These are phyloP conservation scores for Scrobipalpa atriplicella DNA, from an alignment of 2,888 invertebrate genomes.

Conservation along the genomic window DNA sequence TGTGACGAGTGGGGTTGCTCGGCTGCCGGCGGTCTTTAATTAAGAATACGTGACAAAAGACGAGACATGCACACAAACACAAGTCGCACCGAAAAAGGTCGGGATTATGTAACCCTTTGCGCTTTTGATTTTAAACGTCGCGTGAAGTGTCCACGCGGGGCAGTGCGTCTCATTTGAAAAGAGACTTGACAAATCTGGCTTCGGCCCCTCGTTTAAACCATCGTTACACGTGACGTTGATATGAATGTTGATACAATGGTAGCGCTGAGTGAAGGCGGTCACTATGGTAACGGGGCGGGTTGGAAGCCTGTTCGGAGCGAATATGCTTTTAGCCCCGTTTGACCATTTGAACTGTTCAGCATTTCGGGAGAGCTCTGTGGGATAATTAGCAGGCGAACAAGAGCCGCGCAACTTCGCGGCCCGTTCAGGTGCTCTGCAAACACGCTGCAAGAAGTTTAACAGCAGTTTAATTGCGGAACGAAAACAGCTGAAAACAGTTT, in stretches of 20 bases:
- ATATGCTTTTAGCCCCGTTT: slow-evolving; percentile 74
- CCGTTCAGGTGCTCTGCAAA: slow-evolving; percentile 80
- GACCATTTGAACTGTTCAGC: slow-evolving; percentile 75
- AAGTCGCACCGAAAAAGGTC: slow-evolving; percentile 77
- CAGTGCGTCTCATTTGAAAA: slow-evolving; percentile 74
- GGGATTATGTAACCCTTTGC: slow-evolving; percentile 81
- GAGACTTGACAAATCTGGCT: slow-evolving; percentile 81
- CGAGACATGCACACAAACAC: slow-evolving; percentile 78
- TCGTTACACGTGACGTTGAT: slow-evolving; percentile 71
- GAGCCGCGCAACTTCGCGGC: slow-evolving; percentile 71
- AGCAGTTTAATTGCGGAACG: slow-evolving; percentile 80
- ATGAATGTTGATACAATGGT: slow-evolving; percentile 80
- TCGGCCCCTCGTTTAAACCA: slow-evolving; percentile 76
- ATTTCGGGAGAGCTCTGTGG: slow-evolving; percentile 68
- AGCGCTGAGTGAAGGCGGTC: slow-evolving; percentile 70
- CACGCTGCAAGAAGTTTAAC: slow-evolving; percentile 81
- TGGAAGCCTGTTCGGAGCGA: slow-evolving; percentile 63
- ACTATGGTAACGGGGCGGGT: slow-evolving; percentile 66
- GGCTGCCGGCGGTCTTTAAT: slow-evolving; percentile 77
- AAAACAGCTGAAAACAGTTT: slow-evolving; percentile 79
- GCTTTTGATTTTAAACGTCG: slow-evolving; percentile 81
- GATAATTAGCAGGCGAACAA: slow-evolving; percentile 82
- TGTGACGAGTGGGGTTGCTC: slow-evolving; percentile 73
- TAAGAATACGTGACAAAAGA: slow-evolving; percentile 84
- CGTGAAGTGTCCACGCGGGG: slow-evolving; percentile 74